Conservation (phyloP, 2,888 invertebrate species). For the Hoplodrina blanda region DNA sequence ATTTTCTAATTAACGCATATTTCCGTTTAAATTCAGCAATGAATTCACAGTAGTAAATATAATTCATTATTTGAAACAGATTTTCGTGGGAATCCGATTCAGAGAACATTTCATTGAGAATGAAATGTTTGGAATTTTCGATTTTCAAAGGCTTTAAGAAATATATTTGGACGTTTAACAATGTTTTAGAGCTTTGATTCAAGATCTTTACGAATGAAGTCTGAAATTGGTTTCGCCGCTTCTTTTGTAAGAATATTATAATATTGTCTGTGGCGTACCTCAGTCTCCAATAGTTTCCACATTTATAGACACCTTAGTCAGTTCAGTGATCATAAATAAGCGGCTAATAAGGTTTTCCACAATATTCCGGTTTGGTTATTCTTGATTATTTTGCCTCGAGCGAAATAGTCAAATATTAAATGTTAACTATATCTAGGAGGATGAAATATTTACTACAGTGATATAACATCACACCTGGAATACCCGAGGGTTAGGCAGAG, state of each 20-base stretch:
- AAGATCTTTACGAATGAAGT: slow-evolving; percentile 3
- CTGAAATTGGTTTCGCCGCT: not conserved
- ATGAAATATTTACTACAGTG: no score
- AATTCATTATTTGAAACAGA: slow-evolving; percentile 41
- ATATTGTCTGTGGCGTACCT: not conserved
- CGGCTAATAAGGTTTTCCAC: no score
- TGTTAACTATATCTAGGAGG: no score
- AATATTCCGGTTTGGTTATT: no score
- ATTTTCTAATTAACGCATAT: slow-evolving; percentile 20
- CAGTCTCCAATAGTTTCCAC: no score
- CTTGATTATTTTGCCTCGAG: no score
- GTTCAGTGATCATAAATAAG: not conserved
- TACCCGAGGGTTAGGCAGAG: no score
- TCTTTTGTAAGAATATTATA: not conserved
- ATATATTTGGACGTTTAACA: slow-evolving; percentile 23
- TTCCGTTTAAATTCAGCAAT: slow-evolving; percentile 10
- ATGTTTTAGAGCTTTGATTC: slow-evolving; percentile 19
- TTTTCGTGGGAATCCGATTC: slow-evolving; percentile 41
- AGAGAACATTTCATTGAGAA: slow-evolving; percentile 36
- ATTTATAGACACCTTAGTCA: not conserved
- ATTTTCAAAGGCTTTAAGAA: slow-evolving; percentile 51
- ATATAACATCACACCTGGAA: no score
- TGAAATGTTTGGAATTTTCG: slow-evolving; percentile 45
- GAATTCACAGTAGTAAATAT: slow-evolving; percentile 18
- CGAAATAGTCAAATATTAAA: no score